Percentiles rank a stretch among this genome's conserved stretches.
Conservation (phyloP, 2,888 invertebrate genomes). For the Acholoe squamosa region DNA sequence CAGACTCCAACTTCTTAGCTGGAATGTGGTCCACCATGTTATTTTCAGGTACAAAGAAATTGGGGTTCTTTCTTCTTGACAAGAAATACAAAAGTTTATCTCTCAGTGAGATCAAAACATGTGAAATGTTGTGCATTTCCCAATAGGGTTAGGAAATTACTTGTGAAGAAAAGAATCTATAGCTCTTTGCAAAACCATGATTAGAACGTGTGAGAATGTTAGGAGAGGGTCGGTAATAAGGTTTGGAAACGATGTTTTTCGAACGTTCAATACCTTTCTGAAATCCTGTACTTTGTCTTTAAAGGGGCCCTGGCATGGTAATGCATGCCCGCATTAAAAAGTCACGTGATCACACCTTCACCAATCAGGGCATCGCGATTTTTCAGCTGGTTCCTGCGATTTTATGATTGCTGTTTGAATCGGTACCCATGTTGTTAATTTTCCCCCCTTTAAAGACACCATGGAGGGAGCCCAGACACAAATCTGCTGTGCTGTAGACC, state of each 20-base stretch:
- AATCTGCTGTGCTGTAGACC: not conserved
- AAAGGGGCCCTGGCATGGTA: too few species aligned
- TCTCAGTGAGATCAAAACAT: not conserved
- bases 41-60: constrained; percentile 14
- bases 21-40: not conserved
- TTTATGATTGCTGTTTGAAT: too few species aligned
- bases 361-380: too few species aligned
- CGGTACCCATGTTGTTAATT: too few species aligned
- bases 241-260: not conserved
- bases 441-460: not conserved
- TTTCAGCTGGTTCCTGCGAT: too few species aligned
- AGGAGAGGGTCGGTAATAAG: too few species aligned
- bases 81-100: not conserved
- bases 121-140: not conserved
- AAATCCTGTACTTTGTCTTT: not conserved
- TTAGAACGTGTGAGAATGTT: too few species aligned
- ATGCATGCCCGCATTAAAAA: too few species aligned
- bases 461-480: not conserved
- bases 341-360: too few species aligned
- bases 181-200: not conserved
- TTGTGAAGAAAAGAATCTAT: not conserved
- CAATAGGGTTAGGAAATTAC: not conserved
- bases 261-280: not conserved
- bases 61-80: not conserved
- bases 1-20: not conserved